Evolutionary conservation across 2,888 invertebrate species (phyloP).

Genomic region (Halocaridina rubra): DNA sequence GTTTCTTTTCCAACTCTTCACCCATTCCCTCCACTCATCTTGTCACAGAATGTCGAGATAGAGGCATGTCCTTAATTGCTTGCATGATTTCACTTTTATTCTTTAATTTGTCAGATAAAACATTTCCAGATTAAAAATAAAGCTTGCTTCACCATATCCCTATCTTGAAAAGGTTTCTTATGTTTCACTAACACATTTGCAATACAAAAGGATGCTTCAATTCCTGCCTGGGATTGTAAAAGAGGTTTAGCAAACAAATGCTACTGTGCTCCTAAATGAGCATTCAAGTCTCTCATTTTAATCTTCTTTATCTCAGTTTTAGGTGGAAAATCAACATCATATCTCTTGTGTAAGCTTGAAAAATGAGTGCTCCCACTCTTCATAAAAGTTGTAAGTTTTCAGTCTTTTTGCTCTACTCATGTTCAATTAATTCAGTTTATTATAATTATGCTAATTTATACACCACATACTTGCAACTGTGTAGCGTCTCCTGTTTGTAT

Average conservation of each 20-base stretch:
- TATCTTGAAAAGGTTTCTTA: conserved; percentile 1
- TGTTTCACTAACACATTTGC: no score
- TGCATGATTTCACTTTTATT: conserved; percentile 2
- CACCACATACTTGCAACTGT: not conserved
- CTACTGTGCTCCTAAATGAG: not conserved
- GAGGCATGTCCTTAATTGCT: conserved; percentile 10
- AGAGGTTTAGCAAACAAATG: not conserved
- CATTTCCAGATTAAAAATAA: not conserved
- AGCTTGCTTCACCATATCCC: not conserved
- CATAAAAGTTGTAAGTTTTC: no score
- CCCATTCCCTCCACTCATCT: conserved; percentile 4
- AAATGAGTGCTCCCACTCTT: no score
- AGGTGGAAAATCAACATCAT: not conserved
- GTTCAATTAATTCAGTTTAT: no score
- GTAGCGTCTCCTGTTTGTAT: not conserved
- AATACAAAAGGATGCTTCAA: no score
- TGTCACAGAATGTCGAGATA: conserved; percentile 11
- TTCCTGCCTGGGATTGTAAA: not conserved
- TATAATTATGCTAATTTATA: no score
- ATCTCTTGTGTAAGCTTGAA: not conserved
- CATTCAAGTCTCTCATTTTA: not conserved
- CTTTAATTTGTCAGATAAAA: not conserved
- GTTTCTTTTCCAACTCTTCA: conserved; percentile 12
- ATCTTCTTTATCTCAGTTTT: not conserved
- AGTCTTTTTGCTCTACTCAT: no score